Evolutionary conservation across 2,797 vertebrate genomes (phyloP).

Genomic region (Manis javanica): DNA sequence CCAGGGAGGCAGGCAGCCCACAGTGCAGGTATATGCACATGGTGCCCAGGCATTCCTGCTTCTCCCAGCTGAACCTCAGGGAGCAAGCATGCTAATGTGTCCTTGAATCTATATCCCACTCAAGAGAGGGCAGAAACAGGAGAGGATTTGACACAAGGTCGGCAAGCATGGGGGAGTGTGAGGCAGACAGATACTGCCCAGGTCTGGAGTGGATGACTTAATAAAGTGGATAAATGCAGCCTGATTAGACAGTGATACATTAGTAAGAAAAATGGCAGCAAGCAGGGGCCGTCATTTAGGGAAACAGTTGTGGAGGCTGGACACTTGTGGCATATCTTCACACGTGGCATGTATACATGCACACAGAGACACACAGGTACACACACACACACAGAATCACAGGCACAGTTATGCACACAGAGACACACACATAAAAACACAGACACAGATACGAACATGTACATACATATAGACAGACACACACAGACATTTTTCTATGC

Average conservation of each 20-base stretch:
- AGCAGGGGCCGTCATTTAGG: not conserved
- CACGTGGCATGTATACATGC: too few species aligned
- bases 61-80: not conserved
- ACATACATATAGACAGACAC: too few species aligned
- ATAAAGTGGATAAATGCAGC: not conserved
- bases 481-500: too few species aligned
- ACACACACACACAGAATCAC: not conserved
- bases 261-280: not conserved
- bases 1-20: not conserved
- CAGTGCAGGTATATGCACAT: not conserved
- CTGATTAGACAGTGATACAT: not conserved
- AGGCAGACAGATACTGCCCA: not conserved
- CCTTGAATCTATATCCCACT: not conserved
- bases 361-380: too few species aligned
- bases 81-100: not conserved
- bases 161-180: rapidly evolving
- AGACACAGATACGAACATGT: too few species aligned
- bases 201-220: not conserved
- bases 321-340: too few species aligned
- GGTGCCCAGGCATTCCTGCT: rapidly evolving
- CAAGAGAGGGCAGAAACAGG: not conserved
- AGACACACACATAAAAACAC: too few species aligned
- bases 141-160: not conserved
- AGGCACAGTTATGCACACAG: too few species aligned
- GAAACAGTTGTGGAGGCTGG: not conserved